Evolutionary conservation across 2,113 vertebrate genomes (phyloP).

Genomic region (Symphodus melops): DNA sequence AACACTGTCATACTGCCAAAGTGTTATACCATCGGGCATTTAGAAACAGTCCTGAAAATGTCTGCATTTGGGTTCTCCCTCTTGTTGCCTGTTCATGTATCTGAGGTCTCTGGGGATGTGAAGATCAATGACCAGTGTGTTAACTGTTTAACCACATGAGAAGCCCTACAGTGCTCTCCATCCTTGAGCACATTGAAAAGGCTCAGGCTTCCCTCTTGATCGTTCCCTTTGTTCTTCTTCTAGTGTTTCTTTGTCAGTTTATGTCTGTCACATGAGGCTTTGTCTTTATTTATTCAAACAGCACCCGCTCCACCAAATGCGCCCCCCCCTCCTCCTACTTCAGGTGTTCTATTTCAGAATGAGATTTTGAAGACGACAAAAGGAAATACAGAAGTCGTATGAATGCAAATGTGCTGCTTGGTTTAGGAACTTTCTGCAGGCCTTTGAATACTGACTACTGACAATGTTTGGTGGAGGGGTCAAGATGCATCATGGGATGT

Average conservation of each 20-base stretch:
- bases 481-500: not conserved
- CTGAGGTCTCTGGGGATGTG: not conserved
- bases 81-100: not conserved
- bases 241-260: not conserved
- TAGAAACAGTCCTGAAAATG: not conserved
- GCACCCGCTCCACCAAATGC: not conserved
- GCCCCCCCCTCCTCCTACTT: no score
- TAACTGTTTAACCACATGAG: not conserved
- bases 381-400: constrained; percentile 6
- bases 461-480: not conserved
- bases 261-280: not conserved
- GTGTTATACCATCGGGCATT: no score
- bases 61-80: no score
- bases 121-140: not conserved
- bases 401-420: constrained; percentile 41
- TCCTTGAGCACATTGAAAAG: not conserved
- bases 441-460: constrained; percentile 8
- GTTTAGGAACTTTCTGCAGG: not conserved
- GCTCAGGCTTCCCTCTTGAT: not conserved
- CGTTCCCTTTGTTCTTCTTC: not conserved
- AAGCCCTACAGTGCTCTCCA: not conserved
- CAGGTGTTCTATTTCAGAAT: constrained; percentile 34
- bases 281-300: constrained; percentile 3
- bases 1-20: no score
- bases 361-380: constrained; percentile 27